These are phyloP conservation scores for Acromyrmex charruanus DNA, from an alignment of 1,140 invertebrate species.

Conservation along the genomic window DNA sequence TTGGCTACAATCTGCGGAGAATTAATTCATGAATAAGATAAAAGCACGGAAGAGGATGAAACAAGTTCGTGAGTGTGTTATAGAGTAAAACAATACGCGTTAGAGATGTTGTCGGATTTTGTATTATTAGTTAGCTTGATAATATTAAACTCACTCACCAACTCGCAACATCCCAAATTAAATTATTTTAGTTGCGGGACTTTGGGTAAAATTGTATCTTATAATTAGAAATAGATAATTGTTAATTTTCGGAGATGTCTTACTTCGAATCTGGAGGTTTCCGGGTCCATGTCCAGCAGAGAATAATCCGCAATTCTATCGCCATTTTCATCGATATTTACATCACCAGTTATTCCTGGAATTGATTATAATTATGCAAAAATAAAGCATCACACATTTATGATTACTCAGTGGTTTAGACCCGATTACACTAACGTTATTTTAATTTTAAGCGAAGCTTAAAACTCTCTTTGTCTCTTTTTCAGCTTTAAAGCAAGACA, in stretches of 20 bases:
- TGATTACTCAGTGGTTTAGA: neutral
- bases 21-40: constrained; percentile 12
- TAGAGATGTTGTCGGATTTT: neutral
- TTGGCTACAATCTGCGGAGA: constrained; percentile 92
- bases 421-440: too few relatives aligned
- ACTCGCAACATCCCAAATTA: neutral
- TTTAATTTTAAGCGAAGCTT: too few relatives aligned
- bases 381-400: neutral
- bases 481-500: too few relatives aligned
- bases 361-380: neutral
- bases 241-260: constrained; percentile 69
- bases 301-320: constrained; percentile 97
- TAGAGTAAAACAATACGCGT: neutral
- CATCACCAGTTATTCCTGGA: constrained; percentile 95
- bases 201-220: neutral
- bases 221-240: neutral
- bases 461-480: too few relatives aligned
- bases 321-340: constrained; percentile 96
- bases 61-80: neutral
- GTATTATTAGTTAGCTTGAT: neutral
- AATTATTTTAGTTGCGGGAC: neutral
- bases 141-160: neutral
- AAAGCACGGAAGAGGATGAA: neutral
- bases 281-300: constrained; percentile 95
- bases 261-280: constrained; percentile 93